Conservation (phyloP, 2,797 vertebrate species). For the Apogon hyalosoma region DNA sequence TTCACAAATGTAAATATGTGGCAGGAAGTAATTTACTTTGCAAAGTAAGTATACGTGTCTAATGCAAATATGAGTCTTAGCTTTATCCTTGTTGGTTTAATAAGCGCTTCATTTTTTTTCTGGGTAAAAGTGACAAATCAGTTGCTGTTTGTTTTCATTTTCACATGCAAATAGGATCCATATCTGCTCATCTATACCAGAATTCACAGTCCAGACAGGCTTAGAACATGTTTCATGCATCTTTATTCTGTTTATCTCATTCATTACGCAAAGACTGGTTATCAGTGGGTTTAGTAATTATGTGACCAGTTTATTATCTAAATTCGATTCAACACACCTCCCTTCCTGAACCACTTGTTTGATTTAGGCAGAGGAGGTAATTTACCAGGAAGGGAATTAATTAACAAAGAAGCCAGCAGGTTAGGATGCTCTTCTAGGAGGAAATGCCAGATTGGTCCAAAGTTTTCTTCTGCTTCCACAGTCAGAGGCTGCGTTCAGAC, state of each 20-base stretch:
- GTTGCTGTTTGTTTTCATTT: too few relatives aligned
- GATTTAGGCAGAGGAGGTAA: neutral
- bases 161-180: too few relatives aligned
- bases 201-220: neutral
- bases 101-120: neutral
- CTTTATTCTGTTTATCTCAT: neutral
- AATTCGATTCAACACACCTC: neutral
- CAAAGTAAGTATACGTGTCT: neutral
- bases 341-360: constrained; percentile 3
- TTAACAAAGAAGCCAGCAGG: too few relatives aligned
- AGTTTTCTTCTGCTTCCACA: too few relatives aligned
- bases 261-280: constrained; percentile 6
- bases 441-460: too few relatives aligned
- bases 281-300: constrained; percentile 7
- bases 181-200: too few relatives aligned
- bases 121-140: too few relatives aligned
- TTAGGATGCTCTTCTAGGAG: too few relatives aligned
- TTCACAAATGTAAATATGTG: neutral
- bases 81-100: neutral
- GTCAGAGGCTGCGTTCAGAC: too few relatives aligned
- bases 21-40: too few relatives aligned
- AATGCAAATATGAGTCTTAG: too few relatives aligned
- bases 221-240: neutral
- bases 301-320: neutral
- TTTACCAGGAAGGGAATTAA: too few relatives aligned